Evolutionary conservation across 2,113 vertebrate genomes (phyloP).

Genomic region (Pseudolaguvia tuberculata): DNA sequence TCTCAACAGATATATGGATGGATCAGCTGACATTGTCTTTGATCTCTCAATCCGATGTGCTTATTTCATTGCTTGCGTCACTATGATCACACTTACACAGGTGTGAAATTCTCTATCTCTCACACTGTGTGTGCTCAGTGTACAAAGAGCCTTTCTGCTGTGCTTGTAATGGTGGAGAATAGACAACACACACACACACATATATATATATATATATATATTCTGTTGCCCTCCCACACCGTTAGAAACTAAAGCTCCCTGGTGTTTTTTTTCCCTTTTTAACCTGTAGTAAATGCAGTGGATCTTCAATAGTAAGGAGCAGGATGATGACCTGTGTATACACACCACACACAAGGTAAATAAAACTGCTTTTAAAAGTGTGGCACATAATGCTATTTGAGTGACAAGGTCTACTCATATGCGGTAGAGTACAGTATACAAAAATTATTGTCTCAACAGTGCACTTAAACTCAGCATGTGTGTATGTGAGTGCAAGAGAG

Average conservation of each 20-base stretch:
- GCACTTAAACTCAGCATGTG: background rate
- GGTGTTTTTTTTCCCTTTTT: slow-evolving; percentile 43
- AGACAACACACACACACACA: background rate
- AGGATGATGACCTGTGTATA: slow-evolving; percentile 34
- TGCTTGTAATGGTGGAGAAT: slow-evolving; percentile 46
- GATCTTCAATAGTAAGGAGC: slow-evolving; percentile 30
- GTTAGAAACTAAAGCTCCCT: background rate
- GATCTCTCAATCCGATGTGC: slow-evolving; percentile 58
- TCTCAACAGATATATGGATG: background rate
- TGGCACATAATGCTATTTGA: slow-evolving; percentile 24
- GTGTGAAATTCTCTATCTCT: slow-evolving; percentile 38
- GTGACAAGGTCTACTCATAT: slow-evolving; percentile 33
- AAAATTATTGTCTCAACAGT: background rate
- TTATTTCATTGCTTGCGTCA: slow-evolving; percentile 43
- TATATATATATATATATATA: slow-evolving; percentile 28
- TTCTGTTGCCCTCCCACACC: background rate
- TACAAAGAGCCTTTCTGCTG: slow-evolving; percentile 51
- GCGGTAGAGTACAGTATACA: background rate
- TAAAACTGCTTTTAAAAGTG: slow-evolving; percentile 31
- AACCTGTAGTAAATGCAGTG: slow-evolving; percentile 45
- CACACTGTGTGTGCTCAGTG: slow-evolving; percentile 41
- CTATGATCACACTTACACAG: slow-evolving; percentile 52
- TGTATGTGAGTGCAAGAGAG: background rate
- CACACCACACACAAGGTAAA: slow-evolving; percentile 44
- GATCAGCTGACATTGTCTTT: slow-evolving; percentile 51